A percentile compares a stretch with the other conserved stretches of the same genome.
Conservation (phyloP, 2,888 invertebrate genomes). For the Osmoderma eremita region DNA sequence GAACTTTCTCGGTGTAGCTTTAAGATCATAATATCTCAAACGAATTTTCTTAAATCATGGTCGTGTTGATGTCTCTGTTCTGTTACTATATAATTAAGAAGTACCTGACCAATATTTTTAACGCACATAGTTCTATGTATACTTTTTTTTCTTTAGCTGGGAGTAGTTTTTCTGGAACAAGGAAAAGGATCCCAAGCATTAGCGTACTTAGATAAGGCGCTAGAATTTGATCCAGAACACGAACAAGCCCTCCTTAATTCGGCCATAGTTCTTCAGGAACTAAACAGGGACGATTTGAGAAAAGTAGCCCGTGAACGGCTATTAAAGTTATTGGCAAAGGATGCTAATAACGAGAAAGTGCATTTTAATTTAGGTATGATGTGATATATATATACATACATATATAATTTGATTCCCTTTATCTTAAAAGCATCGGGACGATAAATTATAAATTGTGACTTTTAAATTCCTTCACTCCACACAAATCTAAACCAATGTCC, state of each 20-base stretch:
- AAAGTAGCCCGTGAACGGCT: constrained; percentile 84
- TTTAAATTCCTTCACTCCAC: too few species aligned
- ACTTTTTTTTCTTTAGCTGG: constrained; percentile 69
- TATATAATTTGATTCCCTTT: neutral
- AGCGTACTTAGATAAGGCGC: constrained; percentile 91
- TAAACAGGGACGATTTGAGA: constrained; percentile 82
- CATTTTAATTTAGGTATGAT: constrained; percentile 76
- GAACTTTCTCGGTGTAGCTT: too few species aligned
- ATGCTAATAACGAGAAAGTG: constrained; percentile 85
- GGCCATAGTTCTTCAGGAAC: constrained; percentile 91
- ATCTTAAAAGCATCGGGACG: neutral
- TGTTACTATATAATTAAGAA: too few species aligned
- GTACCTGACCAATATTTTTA: too few species aligned
- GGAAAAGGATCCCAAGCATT: constrained; percentile 91
- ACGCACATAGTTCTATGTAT: too few species aligned
- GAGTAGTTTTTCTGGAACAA: constrained; percentile 93
- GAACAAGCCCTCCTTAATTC: constrained; percentile 95
- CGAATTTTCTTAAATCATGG: too few species aligned
- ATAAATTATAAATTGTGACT: too few species aligned
- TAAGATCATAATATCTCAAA: too few species aligned
- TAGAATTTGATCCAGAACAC: constrained; percentile 93
- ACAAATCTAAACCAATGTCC: too few species aligned
- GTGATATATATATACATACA: too few species aligned
- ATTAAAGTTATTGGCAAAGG: constrained; percentile 80
- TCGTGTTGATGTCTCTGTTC: too few species aligned